Percentiles rank a stretch among this genome's conserved stretches.
These are phyloP conservation scores for Bovichtus diacanthus DNA, from an alignment of 2,797 vertebrate species.

Conservation along the genomic window DNA sequence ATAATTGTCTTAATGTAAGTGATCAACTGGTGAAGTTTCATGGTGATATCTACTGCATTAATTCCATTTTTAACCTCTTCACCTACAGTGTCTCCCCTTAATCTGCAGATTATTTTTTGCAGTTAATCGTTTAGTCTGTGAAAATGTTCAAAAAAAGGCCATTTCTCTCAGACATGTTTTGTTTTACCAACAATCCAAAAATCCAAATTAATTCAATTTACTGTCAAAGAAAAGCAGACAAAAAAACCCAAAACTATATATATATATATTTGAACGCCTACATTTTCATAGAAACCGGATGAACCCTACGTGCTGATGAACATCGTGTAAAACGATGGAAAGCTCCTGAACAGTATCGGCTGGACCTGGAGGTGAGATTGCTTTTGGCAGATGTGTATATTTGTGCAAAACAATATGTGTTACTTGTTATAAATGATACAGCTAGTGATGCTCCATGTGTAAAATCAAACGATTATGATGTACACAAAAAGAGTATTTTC, in stretches of 20 bases:
- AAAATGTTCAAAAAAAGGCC: background rate
- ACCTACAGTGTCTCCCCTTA: too few relatives aligned
- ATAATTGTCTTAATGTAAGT: too few relatives aligned
- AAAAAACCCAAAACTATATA: background rate
- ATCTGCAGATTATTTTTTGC: background rate
- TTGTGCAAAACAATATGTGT: background rate
- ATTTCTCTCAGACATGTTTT: background rate
- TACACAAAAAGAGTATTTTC: background rate
- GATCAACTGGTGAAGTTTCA: too few relatives aligned
- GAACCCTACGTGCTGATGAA: background rate
- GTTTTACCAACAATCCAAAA: background rate
- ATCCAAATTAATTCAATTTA: background rate
- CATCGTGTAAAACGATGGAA: too few relatives aligned
- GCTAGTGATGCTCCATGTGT: too few relatives aligned
- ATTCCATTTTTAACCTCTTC: too few relatives aligned
- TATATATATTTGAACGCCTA: background rate
- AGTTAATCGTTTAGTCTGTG: background rate
- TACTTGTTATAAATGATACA: background rate
- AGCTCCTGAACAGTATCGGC: too few relatives aligned
- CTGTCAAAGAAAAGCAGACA: background rate
- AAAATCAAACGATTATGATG: background rate
- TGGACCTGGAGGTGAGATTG: too few relatives aligned
- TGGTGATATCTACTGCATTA: too few relatives aligned
- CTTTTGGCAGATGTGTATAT: too few relatives aligned
- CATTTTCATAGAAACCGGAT: background rate